Evolutionary conservation across 2,888 invertebrate species (phyloP), one percentile per base, ranked within the genome.

Genomic region (Clostera curtula): DNA sequence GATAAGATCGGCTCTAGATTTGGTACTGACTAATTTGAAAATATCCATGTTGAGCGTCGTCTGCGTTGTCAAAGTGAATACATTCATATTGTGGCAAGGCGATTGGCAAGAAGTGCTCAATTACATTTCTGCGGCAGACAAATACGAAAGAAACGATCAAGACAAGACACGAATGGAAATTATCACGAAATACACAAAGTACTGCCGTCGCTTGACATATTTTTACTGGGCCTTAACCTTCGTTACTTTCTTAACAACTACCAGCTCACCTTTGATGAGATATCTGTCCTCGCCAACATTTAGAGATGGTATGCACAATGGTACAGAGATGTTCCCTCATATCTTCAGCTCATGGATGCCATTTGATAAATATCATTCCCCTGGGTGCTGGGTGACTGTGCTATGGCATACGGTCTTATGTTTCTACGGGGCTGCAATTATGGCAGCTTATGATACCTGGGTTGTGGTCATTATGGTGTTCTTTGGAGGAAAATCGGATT

Each of bases 341-440:
- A 74, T 82, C 11, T 74, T 74, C 19, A 79, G 74, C 30, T 66
- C 79, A n/a, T 82, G 77, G 77, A 56, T 71, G 54, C 77, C 79
- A 1, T 59, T 73, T 39, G 66, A 80, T 32, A 77, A 77, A 28
- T 56, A 74, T 26, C 48, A 56, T 16, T 56, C 53, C 5, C 75
- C 77, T 5, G 76, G 76, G 3, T 53, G 49, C 21, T 80, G 73
- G 73, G 47, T 75, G 1, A 73, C 70, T 2, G 55, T 76, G 3
- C 9, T 57, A 0, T 69, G 68, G 65, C 79, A 80, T 30, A 34
- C 40, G 4, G 14, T 49, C 0, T 10, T 70, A 4, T 68, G 69
- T 31, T 48, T 44, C 2, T 71, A 70, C 31, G 79, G 79, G 14
- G 68, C 57, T 22, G 5, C 31, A 7, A 55, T 66, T 10, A 58